Evolutionary conservation across 2,888 invertebrate species (phyloP), one percentile per base, ranked within the genome.

Genomic region (Pseudanteris insignis): DNA sequence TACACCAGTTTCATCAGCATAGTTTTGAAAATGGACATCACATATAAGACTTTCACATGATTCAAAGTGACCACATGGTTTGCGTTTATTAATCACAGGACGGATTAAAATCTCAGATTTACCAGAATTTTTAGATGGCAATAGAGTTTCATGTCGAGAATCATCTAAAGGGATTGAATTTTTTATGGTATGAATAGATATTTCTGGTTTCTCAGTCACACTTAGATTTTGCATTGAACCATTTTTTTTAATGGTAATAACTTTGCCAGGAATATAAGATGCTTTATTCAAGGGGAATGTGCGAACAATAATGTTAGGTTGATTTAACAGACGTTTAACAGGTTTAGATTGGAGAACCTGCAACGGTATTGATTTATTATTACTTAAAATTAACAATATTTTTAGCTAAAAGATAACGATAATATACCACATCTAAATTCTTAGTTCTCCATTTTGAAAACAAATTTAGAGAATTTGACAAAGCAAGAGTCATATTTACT

Each of bases 11-110:
- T 69, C 47, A 30, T 77, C 75, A 2, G 68, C 69, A 2, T 70
- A 73, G 13, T 72, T 72, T 12, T 76, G 72, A n/a, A 79, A 53
- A 2, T 50, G 50, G 0, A 79, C 76, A 4, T 77, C 70, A 34
- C 79, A 78, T 5, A 75, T 38, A 9, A 79, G 69, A 37, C 61
- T 73, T 29, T 78, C 79, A 18, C 79, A 79, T 0, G 72, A 67
- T 43, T 74, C 79, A 33, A 62, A 68, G 30, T 79, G 79, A 3
- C 77, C 77, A 41, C 79, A 79, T 1, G 62, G 15, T 59, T 73
- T 77, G 13, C 50, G 64, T 26, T 69, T 66, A 0, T 64, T 62
- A 11, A 58, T 51, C 26, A 79, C 62, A 1, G 76, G 77, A 13
- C 75, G 50, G 36, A 79, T 54, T 2, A 70, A 55, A 24, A 79